Base-by-base conservation (phyloP, 1,140 invertebrate genomes). In the Anastatus disparis region DNA sequence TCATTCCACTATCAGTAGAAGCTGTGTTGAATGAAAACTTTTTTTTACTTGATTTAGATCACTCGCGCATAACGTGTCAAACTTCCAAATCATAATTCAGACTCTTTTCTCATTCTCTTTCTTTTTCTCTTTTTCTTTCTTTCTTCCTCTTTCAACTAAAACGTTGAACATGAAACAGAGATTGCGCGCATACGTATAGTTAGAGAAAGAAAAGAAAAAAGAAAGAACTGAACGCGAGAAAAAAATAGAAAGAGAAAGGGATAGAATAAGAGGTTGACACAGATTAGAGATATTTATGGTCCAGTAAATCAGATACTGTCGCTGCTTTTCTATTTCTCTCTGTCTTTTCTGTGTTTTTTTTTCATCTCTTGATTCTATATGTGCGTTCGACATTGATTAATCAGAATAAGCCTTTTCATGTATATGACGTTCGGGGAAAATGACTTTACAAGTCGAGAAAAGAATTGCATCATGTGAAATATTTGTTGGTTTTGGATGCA, bases 231-330 rank as follows among this genome's bases (percentile, higher is more conserved):
- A 66, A 40, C 9, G 35, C n/a, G n/a, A n/a, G n/a, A n/a, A n/a
- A n/a, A n/a, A n/a, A 26, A 20, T 13, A 20, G 15, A 2, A 67
- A 64, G 63, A 68, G 66, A 61, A 72, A 59, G 55, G 64, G 63
- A 65, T 50, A 71, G 24, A 59, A n/a, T n/a, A n/a, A n/a, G n/a
- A n/a, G 56, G 67, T 68, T 72, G 63, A 56, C 70, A 67, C 72
- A 79, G 79, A 81, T 81, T 81, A 81, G 72, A 79, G 76, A 81
- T 81, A 81, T 81, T 81, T 79, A 79, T 79, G 77, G 74, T 78
- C 70, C 77, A 74, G 77, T 81, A 80, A 79, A 81, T 81, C 78
- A 79, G 72, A 79, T 77, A 78, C 68, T 76, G 71, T 76, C 73
- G 12, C n/a, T 69, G n/a, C 24, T 61, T 58, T 68, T 62, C 70